Evolutionary conservation across 2,797 vertebrate genomes (phyloP), one percentile per base, ranked within the genome.

Genomic region (Oreochromis mossambicus): DNA sequence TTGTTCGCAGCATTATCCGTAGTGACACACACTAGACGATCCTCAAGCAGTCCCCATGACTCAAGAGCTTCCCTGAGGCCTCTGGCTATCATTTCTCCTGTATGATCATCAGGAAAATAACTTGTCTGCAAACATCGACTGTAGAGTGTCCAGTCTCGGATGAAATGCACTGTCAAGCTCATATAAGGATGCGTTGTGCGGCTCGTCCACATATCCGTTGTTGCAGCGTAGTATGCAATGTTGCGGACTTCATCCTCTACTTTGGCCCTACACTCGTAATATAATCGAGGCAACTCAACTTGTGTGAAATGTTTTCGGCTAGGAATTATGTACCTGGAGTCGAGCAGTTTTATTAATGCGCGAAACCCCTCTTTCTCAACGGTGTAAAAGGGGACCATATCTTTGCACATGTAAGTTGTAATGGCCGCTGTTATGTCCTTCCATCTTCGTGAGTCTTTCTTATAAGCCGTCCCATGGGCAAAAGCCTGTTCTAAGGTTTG

Each of bases 231-330:
- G 51, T 0, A 52, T 52, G 10, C 10, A 21, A 1, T 7, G 12
- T 26, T 56, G 7, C 4, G 0, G 4, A 15, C 13, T 15, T 29
- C 54, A 8, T 1, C 54, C 2, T 14, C 55, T 56, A 56, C 26
- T 56, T 56, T 56, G 26, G 1, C 3, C 7, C 55, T 5, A 29
- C 55, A 9, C 24, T 56, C 7, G 0, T 9, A 1, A 29, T 15
- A 26, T 56, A 56, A 56, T 17, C 3, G 3, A 56, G 55, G 55
- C 26, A 56, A 29, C 24, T 56, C 55, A 5, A 56, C 14, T 29
- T 17, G 0, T 56, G 55, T 56, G 55, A 56, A 56, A 15, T 29
- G 55, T 56, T 29, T 56, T 15, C 2, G 2, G 24, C 1, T 1
- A 4, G 55, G 26, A 26, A 1, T 56, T 56, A 14, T 7, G 24